Evolutionary conservation across 1,140 invertebrate genomes (phyloP).

Genomic region (Dreissena rostriformis): DNA sequence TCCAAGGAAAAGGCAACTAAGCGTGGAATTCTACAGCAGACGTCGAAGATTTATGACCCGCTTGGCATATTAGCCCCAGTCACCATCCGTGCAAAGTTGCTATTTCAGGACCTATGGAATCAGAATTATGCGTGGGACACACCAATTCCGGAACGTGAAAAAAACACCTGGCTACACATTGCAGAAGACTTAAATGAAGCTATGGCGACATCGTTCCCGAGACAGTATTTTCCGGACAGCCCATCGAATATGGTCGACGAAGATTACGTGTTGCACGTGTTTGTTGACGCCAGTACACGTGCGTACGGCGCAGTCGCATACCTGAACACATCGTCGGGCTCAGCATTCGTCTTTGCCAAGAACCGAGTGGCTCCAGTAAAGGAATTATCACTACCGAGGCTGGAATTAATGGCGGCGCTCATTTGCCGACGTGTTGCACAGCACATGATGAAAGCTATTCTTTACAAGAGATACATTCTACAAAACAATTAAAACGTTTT

Average conservation of each 20-base stretch:
- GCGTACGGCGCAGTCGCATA: slow-evolving; percentile 6
- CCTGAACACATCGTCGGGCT: neutral
- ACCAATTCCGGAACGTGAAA: neutral
- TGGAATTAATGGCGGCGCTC: slow-evolving; percentile 14
- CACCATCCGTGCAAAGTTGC: slow-evolving; percentile 8
- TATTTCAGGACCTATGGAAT: slow-evolving; percentile 18
- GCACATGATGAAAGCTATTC: neutral
- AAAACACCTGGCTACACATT: slow-evolving; percentile 1
- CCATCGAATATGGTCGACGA: no score
- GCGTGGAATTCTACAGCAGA: slow-evolving; percentile 1
- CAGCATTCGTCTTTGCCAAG: slow-evolving; percentile 4
- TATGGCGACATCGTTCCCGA: neutral
- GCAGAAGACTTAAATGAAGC: slow-evolving; percentile 19
- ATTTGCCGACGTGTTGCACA: neutral
- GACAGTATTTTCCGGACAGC: neutral
- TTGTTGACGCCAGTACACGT: slow-evolving; percentile 12
- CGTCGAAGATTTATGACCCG: slow-evolving; percentile 15
- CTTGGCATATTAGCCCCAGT: neutral
- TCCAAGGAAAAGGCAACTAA: neutral
- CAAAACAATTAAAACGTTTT: neutral
- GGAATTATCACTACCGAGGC: slow-evolving; percentile 11
- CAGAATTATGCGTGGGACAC: slow-evolving; percentile 2
- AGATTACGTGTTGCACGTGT: neutral
- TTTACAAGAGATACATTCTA: neutral
- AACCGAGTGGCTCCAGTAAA: slow-evolving; percentile 14